Evolutionary conservation across 2,888 invertebrate species (phyloP), one percentile per base, ranked within the genome.

Genomic region (Bombylius discolor): DNA sequence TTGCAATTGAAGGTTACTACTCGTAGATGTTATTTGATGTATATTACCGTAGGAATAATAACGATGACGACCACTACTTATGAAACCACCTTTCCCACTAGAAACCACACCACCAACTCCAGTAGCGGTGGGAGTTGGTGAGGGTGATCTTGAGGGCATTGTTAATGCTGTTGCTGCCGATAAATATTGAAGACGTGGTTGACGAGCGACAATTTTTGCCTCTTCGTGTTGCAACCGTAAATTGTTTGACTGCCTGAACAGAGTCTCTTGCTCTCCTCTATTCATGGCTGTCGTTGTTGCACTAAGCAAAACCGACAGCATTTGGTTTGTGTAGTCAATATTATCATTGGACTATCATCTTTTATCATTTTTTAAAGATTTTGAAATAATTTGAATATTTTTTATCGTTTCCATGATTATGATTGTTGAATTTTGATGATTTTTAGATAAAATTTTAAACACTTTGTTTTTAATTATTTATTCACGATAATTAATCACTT

Each of bases 241-340:
- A 66, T 79, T 80, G 62, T 81, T 77, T 63, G 81, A 81, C 66
- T 81, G 81, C 63, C 81, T 74, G 67, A 78, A 82, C 63, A 82
- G 71, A 64, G 76, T 78, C 67, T 81, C 81, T 71, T 82, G 81
- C 68, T 81, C 81, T 60, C 79, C 80, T 59, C 81, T 77, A 74
- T 81, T 81, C 81, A 81, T 81, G 65, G 74, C 76, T 65, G 68
- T 67, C 61, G 67, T 63, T 66, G 73, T 75, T 62, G 68, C 66
- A 57, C 68, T 63, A 72, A 76, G 73, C 65, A 75, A 73, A 68
- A 74, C 67, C 66, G 75, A 73, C 68, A 76, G 72, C 76, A 76
- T 76, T 70, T 61, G 64, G 57, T 47, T 55, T 23, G 1, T 23
- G 23, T 1, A 23, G 3, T 23, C 23, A 23, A 23, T 23, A 23